phyloP scores from a whole-genome alignment of 2,113 vertebrate genomes.

The Amblyopsis rosae region DNA sequence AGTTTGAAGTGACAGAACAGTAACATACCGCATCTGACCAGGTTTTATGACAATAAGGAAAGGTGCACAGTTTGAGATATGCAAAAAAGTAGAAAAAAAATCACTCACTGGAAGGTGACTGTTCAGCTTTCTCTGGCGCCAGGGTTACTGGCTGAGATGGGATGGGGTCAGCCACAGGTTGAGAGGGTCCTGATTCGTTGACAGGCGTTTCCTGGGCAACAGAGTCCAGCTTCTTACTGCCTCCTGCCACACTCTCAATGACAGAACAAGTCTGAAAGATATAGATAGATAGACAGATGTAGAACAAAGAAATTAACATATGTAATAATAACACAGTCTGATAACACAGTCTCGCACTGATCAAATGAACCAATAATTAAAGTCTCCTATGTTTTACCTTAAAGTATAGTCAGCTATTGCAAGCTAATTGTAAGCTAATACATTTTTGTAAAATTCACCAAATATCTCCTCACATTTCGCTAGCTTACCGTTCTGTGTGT shows the following conservation, averaged over 20 bases:
- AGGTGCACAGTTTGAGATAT: neutral
- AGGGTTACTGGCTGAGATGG: conserved; percentile 44
- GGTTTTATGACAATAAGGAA: neutral
- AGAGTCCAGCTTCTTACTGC: conserved; percentile 53
- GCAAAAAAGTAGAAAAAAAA: neutral
- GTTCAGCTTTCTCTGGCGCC: conserved; percentile 62
- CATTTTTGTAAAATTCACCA: no score
- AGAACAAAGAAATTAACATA: neutral
- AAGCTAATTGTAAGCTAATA: no score
- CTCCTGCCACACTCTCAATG: conserved; percentile 39
- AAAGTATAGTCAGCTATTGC: no score
- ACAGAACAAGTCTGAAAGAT: conserved; percentile 59
- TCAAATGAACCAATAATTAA: no score
- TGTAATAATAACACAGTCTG: conserved; percentile 52
- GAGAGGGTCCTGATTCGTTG: conserved; percentile 23
- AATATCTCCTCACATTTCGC: no score
- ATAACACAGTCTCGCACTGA: conserved; percentile 57
- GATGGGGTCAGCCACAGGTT: conserved; percentile 42
- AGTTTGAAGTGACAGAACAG: neutral
- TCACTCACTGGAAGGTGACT: conserved; percentile 72
- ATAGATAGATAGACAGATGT: neutral
- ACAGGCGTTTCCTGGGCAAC: neutral
- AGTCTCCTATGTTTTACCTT: no score
- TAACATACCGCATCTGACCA: neutral
- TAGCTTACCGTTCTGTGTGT: no score